These are phyloP conservation scores for Strigops habroptila DNA, from an alignment of 2,113 vertebrate species.

Conservation along the genomic window DNA sequence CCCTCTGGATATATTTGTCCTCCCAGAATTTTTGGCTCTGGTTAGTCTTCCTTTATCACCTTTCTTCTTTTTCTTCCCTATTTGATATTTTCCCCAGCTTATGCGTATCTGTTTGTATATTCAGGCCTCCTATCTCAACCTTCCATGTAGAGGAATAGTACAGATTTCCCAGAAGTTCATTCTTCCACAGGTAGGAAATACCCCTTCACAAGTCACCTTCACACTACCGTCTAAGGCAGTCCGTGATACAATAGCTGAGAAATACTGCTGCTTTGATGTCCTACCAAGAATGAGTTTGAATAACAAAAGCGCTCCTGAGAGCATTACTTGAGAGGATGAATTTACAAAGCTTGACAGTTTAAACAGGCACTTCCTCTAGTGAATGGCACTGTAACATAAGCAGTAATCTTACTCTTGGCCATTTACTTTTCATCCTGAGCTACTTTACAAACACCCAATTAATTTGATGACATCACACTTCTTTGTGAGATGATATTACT, in stretches of 20 bases:
- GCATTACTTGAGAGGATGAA: not conserved
- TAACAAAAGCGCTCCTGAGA: not conserved
- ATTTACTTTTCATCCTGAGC: not conserved
- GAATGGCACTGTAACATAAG: not conserved
- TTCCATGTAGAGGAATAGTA: not conserved
- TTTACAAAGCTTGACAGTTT: not conserved
- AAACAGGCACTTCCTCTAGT: not conserved
- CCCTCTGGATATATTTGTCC: not conserved
- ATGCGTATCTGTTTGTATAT: not conserved
- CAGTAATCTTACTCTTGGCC: not conserved
- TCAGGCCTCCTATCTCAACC: not conserved
- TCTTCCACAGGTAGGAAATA: not conserved
- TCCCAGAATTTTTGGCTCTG: not conserved
- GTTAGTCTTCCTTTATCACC: not conserved
- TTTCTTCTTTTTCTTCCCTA: not conserved
- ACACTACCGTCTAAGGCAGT: not conserved
- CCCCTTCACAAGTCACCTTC: not conserved
- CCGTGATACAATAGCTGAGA: not conserved
- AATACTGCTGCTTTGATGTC: not conserved
- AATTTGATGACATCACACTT: not conserved
- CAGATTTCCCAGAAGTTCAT: not conserved
- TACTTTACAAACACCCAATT: not conserved
- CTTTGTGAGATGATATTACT: not conserved
- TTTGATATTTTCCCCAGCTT: not conserved
- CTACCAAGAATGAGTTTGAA: not conserved